phyloP scores from a whole-genome alignment of 2,888 invertebrate species.

The Acanthosepion esculentum region DNA sequence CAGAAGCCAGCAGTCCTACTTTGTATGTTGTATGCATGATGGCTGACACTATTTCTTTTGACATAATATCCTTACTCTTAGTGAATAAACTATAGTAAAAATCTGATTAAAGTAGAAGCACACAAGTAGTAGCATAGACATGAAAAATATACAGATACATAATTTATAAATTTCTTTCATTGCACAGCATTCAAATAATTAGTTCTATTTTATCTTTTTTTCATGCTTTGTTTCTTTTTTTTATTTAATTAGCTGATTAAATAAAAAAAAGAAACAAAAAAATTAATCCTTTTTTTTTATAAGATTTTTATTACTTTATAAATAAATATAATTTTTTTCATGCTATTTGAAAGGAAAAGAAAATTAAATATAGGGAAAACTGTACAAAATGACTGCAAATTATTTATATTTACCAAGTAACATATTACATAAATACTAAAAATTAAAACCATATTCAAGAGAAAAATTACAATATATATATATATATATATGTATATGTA shows the following conservation, averaged over 20 bases:
- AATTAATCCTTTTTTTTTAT: not conserved
- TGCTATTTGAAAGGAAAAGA: not conserved
- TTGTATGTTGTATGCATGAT: slow-evolving; percentile 18
- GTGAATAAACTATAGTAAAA: not conserved
- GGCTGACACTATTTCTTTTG: not conserved
- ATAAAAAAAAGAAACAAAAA: not conserved
- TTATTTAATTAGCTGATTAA: too few relatives aligned
- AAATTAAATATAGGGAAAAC: not conserved
- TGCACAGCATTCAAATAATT: not conserved
- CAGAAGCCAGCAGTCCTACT: not conserved
- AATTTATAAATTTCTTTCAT: not conserved
- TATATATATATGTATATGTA: not conserved
- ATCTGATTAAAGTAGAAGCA: not conserved
- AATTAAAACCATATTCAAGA: not conserved
- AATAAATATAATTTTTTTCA: not conserved
- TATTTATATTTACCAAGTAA: not conserved
- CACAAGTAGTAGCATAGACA: not conserved
- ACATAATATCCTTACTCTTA: not conserved
- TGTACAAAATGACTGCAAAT: not conserved
- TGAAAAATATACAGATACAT: not conserved
- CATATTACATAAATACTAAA: not conserved
- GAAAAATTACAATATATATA: not conserved
- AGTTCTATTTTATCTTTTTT: not conserved
- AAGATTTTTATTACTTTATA: not conserved
- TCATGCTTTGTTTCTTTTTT: too few relatives aligned